Conservation (phyloP, 2,888 invertebrate genomes). For the Pristionchus mayeri region DNA sequence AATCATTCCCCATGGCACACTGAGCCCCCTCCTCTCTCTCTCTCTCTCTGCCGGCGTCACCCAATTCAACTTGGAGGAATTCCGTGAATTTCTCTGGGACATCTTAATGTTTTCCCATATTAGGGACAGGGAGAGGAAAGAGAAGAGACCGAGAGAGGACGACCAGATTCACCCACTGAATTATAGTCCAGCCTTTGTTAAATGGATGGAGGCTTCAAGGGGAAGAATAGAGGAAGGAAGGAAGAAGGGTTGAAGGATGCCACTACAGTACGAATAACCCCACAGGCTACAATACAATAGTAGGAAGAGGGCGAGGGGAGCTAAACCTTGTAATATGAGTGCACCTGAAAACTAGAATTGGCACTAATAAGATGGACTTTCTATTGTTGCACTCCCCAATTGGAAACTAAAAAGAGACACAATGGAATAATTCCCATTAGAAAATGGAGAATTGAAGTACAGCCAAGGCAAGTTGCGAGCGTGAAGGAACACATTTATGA, state of each 20-base stretch:
- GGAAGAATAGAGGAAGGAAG: constrained; percentile 22
- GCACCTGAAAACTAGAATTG: no score
- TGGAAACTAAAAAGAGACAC: not conserved
- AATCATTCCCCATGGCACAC: no score
- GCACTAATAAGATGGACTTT: not conserved
- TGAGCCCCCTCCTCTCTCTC: not conserved
- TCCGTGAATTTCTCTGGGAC: not conserved
- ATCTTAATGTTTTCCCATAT: constrained; percentile 25
- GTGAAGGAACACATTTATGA: not conserved
- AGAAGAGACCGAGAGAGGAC: not conserved
- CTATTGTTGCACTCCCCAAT: not conserved
- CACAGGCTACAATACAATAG: not conserved
- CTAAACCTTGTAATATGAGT: no score
- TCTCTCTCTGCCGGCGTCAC: not conserved
- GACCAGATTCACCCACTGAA: not conserved
- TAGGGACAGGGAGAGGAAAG: not conserved
- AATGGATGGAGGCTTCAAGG: not conserved
- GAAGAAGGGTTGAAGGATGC: constrained; percentile 19
- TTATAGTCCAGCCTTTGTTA: constrained; percentile 6
- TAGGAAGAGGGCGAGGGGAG: not conserved
- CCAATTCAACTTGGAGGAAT: no score
- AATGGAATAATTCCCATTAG: not conserved
- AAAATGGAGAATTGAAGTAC: not conserved
- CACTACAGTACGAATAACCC: constrained; percentile 6
- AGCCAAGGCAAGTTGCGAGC: not conserved